Evolutionary conservation across 2,113 vertebrate species (phyloP).

Genomic region (Hippopotamus amphibius): DNA sequence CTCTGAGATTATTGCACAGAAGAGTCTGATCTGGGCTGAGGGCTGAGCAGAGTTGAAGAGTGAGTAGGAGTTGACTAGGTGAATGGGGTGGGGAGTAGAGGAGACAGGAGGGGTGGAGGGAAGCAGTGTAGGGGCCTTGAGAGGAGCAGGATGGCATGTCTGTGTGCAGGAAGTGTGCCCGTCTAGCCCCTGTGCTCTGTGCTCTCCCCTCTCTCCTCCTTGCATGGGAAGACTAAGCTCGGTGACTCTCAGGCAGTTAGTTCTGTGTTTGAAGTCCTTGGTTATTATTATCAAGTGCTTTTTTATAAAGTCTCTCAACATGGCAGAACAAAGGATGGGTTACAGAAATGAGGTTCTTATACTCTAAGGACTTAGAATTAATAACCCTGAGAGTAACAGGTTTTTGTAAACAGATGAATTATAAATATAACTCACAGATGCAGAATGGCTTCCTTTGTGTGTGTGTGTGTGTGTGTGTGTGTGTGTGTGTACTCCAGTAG

Average conservation of each 20-base stretch:
- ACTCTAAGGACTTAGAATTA: not conserved
- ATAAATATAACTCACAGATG: not conserved
- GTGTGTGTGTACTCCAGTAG: not conserved
- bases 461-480: not conserved
- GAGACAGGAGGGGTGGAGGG: not conserved
- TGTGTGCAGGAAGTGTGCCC: not conserved
- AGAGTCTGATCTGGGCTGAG: not conserved
- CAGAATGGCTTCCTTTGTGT: not conserved
- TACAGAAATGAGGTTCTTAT: not conserved
- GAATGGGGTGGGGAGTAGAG: no score
- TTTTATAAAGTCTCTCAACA: not conserved
- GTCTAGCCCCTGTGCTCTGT: not conserved
- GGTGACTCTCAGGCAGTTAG: not conserved
- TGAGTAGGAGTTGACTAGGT: not conserved
- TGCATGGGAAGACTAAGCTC: not conserved
- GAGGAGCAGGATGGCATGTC: not conserved
- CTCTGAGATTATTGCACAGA: not conserved
- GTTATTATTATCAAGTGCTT: not conserved
- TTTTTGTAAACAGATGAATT: conserved; percentile 1
- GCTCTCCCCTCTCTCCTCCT: not conserved
- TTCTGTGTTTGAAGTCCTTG: not conserved
- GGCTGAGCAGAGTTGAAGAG: not conserved
- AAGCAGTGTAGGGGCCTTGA: not conserved
- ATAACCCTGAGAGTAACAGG: not conserved
- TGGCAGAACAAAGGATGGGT: not conserved